phyloP scores from a whole-genome alignment of 2,888 invertebrate genomes.

The Zootermopsis nevadensis region DNA sequence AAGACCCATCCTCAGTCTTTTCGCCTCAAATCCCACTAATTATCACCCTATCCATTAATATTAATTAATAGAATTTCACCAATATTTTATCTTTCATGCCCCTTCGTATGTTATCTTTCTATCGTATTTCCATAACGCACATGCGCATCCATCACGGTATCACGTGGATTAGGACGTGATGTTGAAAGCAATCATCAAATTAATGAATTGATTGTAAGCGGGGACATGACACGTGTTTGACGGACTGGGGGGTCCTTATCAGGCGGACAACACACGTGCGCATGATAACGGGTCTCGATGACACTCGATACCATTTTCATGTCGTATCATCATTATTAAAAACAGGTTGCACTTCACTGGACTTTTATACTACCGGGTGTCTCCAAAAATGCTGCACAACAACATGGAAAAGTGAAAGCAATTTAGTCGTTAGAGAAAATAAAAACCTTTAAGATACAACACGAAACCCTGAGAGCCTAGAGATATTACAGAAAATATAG shows the following conservation, averaged over 20 bases:
- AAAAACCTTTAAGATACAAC: no score
- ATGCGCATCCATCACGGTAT: background rate
- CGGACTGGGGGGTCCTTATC: constrained; percentile 10
- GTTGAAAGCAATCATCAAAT: background rate
- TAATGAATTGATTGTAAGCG: constrained; percentile 7
- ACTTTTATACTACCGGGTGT: background rate
- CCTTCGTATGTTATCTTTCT: no score
- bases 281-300: background rate
- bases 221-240: constrained; percentile 9
- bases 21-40: no score
- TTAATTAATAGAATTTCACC: no score
- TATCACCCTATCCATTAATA: no score
- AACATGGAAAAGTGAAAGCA: background rate
- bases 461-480: no score
- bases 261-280: background rate
- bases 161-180: background rate
- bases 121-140: background rate
- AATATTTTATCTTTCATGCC: no score
- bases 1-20: no score
- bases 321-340: constrained; percentile 28
- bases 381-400: background rate
- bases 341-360: constrained; percentile 18
- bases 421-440: no score
- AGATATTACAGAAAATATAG: no score
- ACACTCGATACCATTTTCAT: background rate